phyloP scores from a whole-genome alignment of 1,140 invertebrate genomes.

The Oppia nitens region DNA sequence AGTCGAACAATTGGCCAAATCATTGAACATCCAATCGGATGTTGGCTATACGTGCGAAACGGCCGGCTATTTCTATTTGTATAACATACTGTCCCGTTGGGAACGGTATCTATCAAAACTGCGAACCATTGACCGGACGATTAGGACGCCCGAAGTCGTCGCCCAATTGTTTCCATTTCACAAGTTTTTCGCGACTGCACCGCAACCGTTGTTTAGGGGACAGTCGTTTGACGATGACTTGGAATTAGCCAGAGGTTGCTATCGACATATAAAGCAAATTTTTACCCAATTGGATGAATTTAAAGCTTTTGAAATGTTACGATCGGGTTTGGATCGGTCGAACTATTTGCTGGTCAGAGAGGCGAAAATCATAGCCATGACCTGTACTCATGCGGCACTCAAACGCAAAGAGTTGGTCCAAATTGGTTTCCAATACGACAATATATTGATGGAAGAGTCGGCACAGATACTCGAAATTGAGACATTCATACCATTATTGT shows the following conservation, averaged over 20 bases:
- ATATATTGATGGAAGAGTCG: slow-evolving; percentile 97
- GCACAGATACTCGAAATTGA: slow-evolving; percentile 99
- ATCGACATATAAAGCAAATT: slow-evolving; percentile 83
- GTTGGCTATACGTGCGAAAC: slow-evolving; percentile 97
- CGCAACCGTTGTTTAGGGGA: slow-evolving; percentile 75
- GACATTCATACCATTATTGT: slow-evolving; percentile 91
- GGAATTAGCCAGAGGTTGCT: slow-evolving; percentile 80
- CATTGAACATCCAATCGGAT: slow-evolving; percentile 67
- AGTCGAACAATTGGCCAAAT: slow-evolving; percentile 71
- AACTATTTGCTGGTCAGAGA: slow-evolving; percentile 95
- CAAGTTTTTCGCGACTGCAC: slow-evolving; percentile 77
- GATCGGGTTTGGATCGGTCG: slow-evolving; percentile 83
- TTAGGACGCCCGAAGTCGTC: slow-evolving; percentile 30
- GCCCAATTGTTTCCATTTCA: slow-evolving; percentile 74
- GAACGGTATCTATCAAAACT: slow-evolving; percentile 56
- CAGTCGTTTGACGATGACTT: slow-evolving; percentile 66
- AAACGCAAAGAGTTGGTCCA: slow-evolving; percentile 91
- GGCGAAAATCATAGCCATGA: slow-evolving; percentile 99
- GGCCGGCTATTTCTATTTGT: slow-evolving; percentile 55
- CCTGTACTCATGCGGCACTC: slow-evolving; percentile 95
- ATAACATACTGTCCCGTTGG: slow-evolving; percentile 64
- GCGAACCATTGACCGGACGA: slow-evolving; percentile 39
- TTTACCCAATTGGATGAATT: slow-evolving; percentile 97
- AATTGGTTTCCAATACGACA: slow-evolving; percentile 87
- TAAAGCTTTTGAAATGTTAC: slow-evolving; percentile 72